These are phyloP conservation scores for Formica selysi DNA, from an alignment of 1,140 invertebrate species.

Conservation along the genomic window DNA sequence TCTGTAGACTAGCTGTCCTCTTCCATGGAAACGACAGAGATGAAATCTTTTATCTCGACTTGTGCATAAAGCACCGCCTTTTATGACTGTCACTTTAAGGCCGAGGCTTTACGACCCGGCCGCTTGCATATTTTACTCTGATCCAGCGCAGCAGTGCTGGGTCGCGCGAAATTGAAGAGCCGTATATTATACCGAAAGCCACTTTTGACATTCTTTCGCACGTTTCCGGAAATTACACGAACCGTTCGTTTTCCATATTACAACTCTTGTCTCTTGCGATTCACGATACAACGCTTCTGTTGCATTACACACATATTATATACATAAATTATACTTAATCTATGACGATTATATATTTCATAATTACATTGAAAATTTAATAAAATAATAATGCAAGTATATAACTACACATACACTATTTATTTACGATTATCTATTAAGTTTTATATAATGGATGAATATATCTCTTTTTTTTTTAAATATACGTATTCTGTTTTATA, in stretches of 20 bases:
- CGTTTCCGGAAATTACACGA: conserved; percentile 68
- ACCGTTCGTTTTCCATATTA: conserved; percentile 28
- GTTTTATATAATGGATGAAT: background rate
- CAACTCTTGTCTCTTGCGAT: background rate
- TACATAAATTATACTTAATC: background rate
- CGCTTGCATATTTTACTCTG: conserved; percentile 78
- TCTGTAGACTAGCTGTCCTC: conserved; percentile 57
- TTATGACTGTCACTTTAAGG: conserved; percentile 80
- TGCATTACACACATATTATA: background rate
- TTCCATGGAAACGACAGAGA: conserved; percentile 72
- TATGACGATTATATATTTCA: background rate
- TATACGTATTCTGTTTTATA: background rate
- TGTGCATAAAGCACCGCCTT: conserved; percentile 76
- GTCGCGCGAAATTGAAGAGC: conserved; percentile 74
- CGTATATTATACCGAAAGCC: conserved; percentile 75
- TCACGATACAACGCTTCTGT: background rate
- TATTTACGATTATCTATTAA: background rate
- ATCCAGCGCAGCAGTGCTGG: conserved; percentile 60
- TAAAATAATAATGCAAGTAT: background rate
- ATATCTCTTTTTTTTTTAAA: background rate
- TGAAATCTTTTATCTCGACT: conserved; percentile 79
- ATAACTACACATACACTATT: background rate
- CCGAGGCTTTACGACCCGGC: conserved; percentile 75
- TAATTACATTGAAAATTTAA: background rate
- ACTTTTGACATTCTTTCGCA: conserved; percentile 64